These are phyloP conservation scores for Netelia virgata DNA, from an alignment of 2,888 invertebrate species.

Conservation along the genomic window DNA sequence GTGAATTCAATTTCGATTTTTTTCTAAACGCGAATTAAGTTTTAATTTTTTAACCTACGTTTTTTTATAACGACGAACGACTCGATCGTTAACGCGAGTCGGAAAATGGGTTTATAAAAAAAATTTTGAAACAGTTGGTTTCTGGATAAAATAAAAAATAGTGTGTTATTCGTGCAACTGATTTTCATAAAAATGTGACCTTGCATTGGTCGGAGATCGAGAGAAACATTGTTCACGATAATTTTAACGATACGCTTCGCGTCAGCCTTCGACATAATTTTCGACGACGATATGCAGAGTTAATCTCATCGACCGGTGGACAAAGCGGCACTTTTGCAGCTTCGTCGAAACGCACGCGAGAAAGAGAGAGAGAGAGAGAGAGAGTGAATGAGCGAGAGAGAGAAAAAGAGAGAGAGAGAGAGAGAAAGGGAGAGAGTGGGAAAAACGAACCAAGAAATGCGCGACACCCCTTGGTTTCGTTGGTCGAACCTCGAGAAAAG, in stretches of 20 bases:
- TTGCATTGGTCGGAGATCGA: neutral
- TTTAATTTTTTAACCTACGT: neutral
- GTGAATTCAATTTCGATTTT: neutral
- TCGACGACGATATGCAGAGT: constrained; percentile 55
- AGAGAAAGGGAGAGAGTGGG: no score
- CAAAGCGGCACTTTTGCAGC: constrained; percentile 75
- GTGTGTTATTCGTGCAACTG: no score
- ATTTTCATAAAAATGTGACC: constrained; percentile 27
- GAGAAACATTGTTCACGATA: constrained; percentile 18
- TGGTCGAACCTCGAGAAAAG: constrained; percentile 35
- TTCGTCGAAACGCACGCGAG: constrained; percentile 70
- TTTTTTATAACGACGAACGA: neutral
- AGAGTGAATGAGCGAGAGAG: constrained; percentile 8
- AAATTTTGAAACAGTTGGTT: no score
- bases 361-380: constrained; percentile 12
- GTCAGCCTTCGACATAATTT: constrained; percentile 51
- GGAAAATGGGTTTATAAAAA: neutral
- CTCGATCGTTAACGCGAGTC: constrained; percentile 7
- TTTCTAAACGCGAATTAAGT: neutral
- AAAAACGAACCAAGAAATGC: neutral
- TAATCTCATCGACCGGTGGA: constrained; percentile 74
- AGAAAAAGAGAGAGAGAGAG: constrained; percentile 9
- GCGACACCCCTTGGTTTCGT: constrained; percentile 15
- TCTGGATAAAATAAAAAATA: no score
- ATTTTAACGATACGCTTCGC: constrained; percentile 15